Evolutionary conservation across 2,888 invertebrate species (phyloP), one percentile per base, ranked within the genome.

Genomic region (Lathronympha strigana): DNA sequence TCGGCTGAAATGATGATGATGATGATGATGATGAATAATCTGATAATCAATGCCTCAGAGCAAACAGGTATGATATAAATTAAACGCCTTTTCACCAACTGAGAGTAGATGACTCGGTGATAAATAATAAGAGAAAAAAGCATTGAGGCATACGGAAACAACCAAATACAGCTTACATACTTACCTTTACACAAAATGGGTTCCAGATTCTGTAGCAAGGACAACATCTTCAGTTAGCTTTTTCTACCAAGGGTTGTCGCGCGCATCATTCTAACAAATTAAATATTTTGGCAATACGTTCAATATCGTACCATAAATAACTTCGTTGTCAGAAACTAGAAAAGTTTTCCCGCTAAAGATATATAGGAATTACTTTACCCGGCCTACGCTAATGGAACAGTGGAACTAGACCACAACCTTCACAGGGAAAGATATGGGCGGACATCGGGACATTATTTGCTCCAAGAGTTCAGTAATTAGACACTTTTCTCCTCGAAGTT

Each of bases 401-500:
- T 33, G 13, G 13, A 19, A 13, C 33, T 33, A 33, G 33, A 33
- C 11, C 9, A 25, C 25, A 17, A 23, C 45, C 28, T 19, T n/a
- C n/a, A n/a, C 6, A n/a, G 21, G 2, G 13, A 31, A 49, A 51
- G 51, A 21, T 21, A 33, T 33, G 33, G 51, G 33, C n/a, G 33
- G 51, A 33, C 33, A 51, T 21, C 28, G 17, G 51, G 33, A 33
- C 51, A 33, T 51, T 51, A 51, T 51, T 51, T n/a, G 51, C 33
- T 51, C 51, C 51, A 51, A 51, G 51, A 51, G 33, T 51, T 51
- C 36, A 19, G 51, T 51, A 51, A 51, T 51, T 51, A 51, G 51
- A 51, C 33, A 51, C 51, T 51, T 51, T 51, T 21, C 49, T 36
- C 21, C 19, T 19, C 33, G 13, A 21, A 21, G 33, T 33, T 36